Percentiles rank a stretch among this genome's conserved stretches.
phyloP scores from a whole-genome alignment of 2,888 invertebrate species.

The Cistogaster globosa region DNA sequence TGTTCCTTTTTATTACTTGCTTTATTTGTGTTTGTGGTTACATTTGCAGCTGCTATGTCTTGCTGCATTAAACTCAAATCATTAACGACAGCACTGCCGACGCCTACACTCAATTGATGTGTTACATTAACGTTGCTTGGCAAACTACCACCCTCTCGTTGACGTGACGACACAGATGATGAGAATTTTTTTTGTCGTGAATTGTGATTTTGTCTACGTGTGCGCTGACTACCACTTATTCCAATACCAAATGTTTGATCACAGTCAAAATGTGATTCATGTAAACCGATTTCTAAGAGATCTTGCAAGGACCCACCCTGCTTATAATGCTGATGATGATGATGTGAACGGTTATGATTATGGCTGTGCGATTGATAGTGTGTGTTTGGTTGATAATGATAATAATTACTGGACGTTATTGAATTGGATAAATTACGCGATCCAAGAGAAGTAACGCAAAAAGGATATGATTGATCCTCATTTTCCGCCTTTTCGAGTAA shows the following conservation, averaged over 20 bases:
- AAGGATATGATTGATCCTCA: conserved; percentile 81
- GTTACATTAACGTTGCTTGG: conserved; percentile 85
- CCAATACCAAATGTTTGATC: conserved; percentile 79
- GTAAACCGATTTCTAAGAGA: conserved; percentile 84
- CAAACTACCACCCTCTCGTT: conserved; percentile 87
- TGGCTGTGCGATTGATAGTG: conserved; percentile 71
- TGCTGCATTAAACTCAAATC: conserved; percentile 74
- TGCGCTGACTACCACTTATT: conserved; percentile 76
- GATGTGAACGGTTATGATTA: conserved; percentile 71
- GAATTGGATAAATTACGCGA: conserved; percentile 76
- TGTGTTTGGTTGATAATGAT: conserved; percentile 72
- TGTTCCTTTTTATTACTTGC: conserved; percentile 71
- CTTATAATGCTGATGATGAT: conserved; percentile 77
- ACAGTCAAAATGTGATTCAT: conserved; percentile 80
- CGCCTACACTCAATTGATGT: conserved; percentile 51
- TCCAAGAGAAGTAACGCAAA: conserved; percentile 81
- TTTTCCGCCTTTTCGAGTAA: conserved; percentile 90
- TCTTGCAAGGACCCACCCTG: conserved; percentile 86
- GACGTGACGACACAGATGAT: conserved; percentile 83
- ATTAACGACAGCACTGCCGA: conserved; percentile 59
- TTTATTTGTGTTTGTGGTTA: conserved; percentile 30
- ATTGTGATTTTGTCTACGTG: conserved; percentile 78
- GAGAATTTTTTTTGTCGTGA: conserved; percentile 82
- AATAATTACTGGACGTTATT: conserved; percentile 77
- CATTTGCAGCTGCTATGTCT: conserved; percentile 40